Conservation (phyloP, 2,797 vertebrate genomes). For the Myripristis jacobus region DNA sequence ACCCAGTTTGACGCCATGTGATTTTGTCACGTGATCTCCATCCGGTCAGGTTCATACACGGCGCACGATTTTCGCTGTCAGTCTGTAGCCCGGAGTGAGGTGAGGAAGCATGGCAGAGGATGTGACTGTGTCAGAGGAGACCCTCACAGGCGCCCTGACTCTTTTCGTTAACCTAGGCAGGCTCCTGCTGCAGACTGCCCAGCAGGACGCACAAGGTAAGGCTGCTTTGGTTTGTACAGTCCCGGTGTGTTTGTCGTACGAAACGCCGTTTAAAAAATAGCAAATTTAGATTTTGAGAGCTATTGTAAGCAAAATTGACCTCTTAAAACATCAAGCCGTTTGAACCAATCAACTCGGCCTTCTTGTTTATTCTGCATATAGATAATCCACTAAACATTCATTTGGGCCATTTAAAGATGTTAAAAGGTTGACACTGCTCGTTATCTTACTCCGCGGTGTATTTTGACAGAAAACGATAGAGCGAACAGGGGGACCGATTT, state of each 20-base stretch:
- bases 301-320: fast-evolving
- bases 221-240: background rate
- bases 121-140: conserved; percentile 41
- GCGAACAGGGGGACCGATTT: too few species aligned
- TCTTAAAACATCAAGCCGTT: fast-evolving
- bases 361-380: conserved; percentile 11
- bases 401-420: too few species aligned
- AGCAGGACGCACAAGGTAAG: conserved; percentile 68
- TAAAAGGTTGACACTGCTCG: too few species aligned
- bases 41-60: fast-evolving
- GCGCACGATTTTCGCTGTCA: fast-evolving
- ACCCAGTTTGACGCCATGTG: background rate
- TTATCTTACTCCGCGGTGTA: too few species aligned
- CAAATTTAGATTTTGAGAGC: too few species aligned
- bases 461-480: too few species aligned
- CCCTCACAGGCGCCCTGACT: conserved; percentile 26
- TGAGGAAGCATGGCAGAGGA: conserved; percentile 53
- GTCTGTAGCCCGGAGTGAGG: fast-evolving
- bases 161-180: conserved; percentile 54
- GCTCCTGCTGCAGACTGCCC: conserved; percentile 49
- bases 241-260: too few species aligned
- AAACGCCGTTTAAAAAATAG: fast-evolving
- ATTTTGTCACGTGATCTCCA: conserved; percentile 9
- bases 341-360: background rate
- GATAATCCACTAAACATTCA: too few species aligned